Evolutionary conservation across 2,888 invertebrate species (phyloP).

Genomic region (Acronicta alni): DNA sequence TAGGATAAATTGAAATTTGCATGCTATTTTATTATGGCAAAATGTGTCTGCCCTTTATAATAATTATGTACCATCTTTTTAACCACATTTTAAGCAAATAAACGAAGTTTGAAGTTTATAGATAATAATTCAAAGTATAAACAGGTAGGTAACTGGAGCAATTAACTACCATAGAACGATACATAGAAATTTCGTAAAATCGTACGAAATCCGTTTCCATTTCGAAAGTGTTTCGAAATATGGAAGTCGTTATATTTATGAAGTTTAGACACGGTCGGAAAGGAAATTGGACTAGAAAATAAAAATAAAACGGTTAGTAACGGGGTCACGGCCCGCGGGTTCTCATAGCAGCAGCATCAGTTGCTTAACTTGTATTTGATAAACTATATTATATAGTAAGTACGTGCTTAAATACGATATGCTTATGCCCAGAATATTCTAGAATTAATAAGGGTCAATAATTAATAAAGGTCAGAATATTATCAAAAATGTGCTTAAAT

Average conservation of each 20-base stretch:
- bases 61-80: too few relatives aligned
- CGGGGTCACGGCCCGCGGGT: slow-evolving; percentile 77
- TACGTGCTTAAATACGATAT: slow-evolving; percentile 48
- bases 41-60: too few relatives aligned
- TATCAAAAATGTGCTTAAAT: neutral
- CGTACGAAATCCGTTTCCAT: slow-evolving; percentile 71
- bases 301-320: slow-evolving; percentile 73
- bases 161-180: slow-evolving; percentile 34
- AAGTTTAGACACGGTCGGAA: slow-evolving; percentile 77
- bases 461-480: slow-evolving; percentile 6
- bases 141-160: slow-evolving; percentile 50
- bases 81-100: too few relatives aligned
- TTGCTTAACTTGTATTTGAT: slow-evolving; percentile 64
- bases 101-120: too few relatives aligned
- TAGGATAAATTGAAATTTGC: too few relatives aligned
- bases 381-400: slow-evolving; percentile 42
- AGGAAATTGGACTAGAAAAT: slow-evolving; percentile 84
- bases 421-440: slow-evolving; percentile 12
- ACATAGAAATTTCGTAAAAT: slow-evolving; percentile 65
- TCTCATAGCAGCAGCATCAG: slow-evolving; percentile 68
- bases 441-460: slow-evolving; percentile 4
- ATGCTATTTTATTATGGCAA: too few relatives aligned
- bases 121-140: slow-evolving; percentile 23
- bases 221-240: slow-evolving; percentile 78
- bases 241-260: slow-evolving; percentile 79